Percentiles rank a stretch among this genome's conserved stretches.
phyloP scores from a whole-genome alignment of 2,113 vertebrate species.

The Phrynosoma platyrhinos region DNA sequence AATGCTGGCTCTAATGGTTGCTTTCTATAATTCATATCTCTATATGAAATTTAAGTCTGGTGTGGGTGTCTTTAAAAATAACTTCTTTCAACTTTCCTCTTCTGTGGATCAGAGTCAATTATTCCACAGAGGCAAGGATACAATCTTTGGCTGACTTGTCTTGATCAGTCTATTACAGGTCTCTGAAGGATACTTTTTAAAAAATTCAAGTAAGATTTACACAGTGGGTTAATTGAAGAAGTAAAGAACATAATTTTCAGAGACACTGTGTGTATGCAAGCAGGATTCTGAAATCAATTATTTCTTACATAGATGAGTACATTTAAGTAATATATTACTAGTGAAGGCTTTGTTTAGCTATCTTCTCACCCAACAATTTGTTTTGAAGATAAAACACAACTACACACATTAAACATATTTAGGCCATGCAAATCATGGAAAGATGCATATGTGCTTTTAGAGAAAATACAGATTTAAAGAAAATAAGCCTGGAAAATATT shows the following conservation, averaged over 20 bases:
- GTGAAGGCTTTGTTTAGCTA: neutral
- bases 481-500: neutral
- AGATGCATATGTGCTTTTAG: too few species aligned
- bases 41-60: conserved; percentile 34
- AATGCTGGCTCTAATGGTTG: conserved; percentile 46
- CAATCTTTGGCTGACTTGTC: conserved; percentile 42
- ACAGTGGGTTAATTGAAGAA: conserved; percentile 43
- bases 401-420: neutral
- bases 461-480: neutral
- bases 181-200: conserved; percentile 22
- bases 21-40: neutral
- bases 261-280: conserved; percentile 32
- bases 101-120: conserved; percentile 47
- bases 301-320: conserved; percentile 18
- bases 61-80: conserved; percentile 38
- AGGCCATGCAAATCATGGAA: neutral
- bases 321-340: neutral
- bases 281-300: conserved; percentile 32
- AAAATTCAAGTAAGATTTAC: conserved; percentile 49
- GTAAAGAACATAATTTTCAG: conserved; percentile 44
- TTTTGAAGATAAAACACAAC: neutral
- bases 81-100: conserved; percentile 31
- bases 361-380: neutral
- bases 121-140: conserved; percentile 42
- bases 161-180: conserved; percentile 31